Base-by-base conservation (phyloP, 2,888 invertebrate species). In the Melanargia galathea region DNA sequence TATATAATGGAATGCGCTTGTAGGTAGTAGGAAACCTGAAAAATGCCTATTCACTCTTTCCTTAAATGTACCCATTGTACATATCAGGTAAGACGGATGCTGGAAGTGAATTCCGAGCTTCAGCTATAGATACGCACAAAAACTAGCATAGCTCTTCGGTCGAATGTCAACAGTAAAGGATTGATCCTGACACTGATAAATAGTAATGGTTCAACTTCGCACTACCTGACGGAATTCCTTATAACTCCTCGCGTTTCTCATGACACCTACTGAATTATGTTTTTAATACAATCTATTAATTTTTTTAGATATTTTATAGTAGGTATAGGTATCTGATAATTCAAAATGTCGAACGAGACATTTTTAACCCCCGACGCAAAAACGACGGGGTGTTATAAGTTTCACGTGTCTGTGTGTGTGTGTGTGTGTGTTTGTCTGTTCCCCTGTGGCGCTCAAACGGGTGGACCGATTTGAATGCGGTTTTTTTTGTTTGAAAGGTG, bases 1-100 rank as follows among this genome's bases (percentile, higher is more conserved):
- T 30, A 6, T 49, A 16, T 20, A 24, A 48, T 16, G 49, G 16
- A 49, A 49, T 45, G n/a, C 22, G 52, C 52, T 33, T 40, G n/a
- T n/a, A n/a, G n/a, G n/a, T n/a, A n/a, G n/a, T n/a, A n/a, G n/a
- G n/a, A n/a, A n/a, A 43, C 16, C 26, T 26, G 40, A 11, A 46
- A 43, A 45, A 40, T 24, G 43, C 18, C 43, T 43, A 43, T 43
- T 43, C 43, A 43, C 18, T 43, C 16, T 18, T 43, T 16, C 24
- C 43, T 22, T 56, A 30, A 49, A 26, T 0, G 49, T 16, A 26
- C 16, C 10, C 30, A 16, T 16, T 26, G 45, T 46, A 46, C 45
- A 22, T 11, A 22, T 22, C 13, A 46, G 45, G 45, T 22, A 46
- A 46, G 18, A 22, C 20, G 45, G 45, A 46, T 46, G 22, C 45